Conservation (phyloP, 2,888 invertebrate species). For the Tipula unca region DNA sequence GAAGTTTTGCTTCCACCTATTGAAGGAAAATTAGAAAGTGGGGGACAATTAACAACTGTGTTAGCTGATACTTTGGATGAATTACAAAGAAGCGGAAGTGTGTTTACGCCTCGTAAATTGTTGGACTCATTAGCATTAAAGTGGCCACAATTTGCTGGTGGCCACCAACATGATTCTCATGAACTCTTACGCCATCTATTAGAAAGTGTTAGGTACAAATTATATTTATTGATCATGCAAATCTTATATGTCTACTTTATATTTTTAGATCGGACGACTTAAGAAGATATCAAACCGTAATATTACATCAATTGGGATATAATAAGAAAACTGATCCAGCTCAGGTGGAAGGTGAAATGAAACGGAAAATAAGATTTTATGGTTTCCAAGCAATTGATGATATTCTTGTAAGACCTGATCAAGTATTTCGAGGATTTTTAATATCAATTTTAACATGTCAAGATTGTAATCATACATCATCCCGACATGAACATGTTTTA, state of each 20-base stretch:
- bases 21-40: constrained; percentile 56
- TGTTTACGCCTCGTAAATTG: constrained; percentile 56
- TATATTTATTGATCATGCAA: not conserved
- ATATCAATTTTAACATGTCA: constrained; percentile 85
- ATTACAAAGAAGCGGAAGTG: constrained; percentile 53
- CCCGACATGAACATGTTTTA: constrained; percentile 84
- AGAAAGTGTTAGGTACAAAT: constrained; percentile 64
- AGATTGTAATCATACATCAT: constrained; percentile 79
- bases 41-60: constrained; percentile 58
- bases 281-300: constrained; percentile 73
- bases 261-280: constrained; percentile 54
- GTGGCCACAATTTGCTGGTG: constrained; percentile 81
- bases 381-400: constrained; percentile 72
- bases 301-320: constrained; percentile 67
- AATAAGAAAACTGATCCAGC: constrained; percentile 63
- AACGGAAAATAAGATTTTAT: constrained; percentile 71
- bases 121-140: constrained; percentile 55
- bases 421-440: constrained; percentile 87
- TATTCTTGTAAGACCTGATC: constrained; percentile 66
- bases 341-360: constrained; percentile 66
- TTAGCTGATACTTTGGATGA: constrained; percentile 62
- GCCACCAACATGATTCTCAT: constrained; percentile 95
- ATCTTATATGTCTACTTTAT: not conserved
- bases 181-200: constrained; percentile 84
- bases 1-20: constrained; percentile 54